Base-by-base conservation (phyloP, 2,888 invertebrate genomes). In the Alentia gelatinosa region DNA sequence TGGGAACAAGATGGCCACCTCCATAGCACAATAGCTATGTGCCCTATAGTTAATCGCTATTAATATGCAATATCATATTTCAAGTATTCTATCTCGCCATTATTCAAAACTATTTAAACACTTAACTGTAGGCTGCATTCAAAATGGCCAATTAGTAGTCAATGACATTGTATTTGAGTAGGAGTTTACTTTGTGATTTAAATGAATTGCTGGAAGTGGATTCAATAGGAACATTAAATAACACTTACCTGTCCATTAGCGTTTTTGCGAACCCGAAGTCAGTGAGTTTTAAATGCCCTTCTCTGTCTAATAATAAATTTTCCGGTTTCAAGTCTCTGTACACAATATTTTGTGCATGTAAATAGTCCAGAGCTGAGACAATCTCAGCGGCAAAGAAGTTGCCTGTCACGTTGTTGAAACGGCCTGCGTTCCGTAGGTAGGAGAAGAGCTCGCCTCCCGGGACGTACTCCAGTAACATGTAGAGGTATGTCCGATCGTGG, bases 181-280 rank as follows among this genome's bases (percentile, higher is more conserved):
- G 15, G 7, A 42, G 9, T 7, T 42, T 42, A 42, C 15, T 42
- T 12, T 42, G 47, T 42, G 47, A 12, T 42, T 42, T 12, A 12
- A 42, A 7, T 42, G 7, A 42, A 12, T 12, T 12, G 7, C 9
- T 7, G 47, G 7, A 42, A 42, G 47, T 42, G 47, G 7, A 12
- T 42, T 42, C 7, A 42, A 42, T 12, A 42, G 47, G 47, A 42
- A 42, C 7, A 15, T 42, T 12, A 42, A 42, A 15, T 42, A 42
- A 12, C 47, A 12, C 86, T 35, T n/a, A 97, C 97, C 97, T 97
- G 96, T 99, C 99, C 0, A 97, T 97, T 84, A 99, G 96, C 95
- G 98, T 98, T 96, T 99, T 99, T 79, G 99, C 99, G 96, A 99
- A 99, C 19, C 99, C 99, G 95, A 99, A 99, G 96, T 99, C 99